Conservation (phyloP, 2,113 vertebrate species). For the Rhinichthys klamathensis region DNA sequence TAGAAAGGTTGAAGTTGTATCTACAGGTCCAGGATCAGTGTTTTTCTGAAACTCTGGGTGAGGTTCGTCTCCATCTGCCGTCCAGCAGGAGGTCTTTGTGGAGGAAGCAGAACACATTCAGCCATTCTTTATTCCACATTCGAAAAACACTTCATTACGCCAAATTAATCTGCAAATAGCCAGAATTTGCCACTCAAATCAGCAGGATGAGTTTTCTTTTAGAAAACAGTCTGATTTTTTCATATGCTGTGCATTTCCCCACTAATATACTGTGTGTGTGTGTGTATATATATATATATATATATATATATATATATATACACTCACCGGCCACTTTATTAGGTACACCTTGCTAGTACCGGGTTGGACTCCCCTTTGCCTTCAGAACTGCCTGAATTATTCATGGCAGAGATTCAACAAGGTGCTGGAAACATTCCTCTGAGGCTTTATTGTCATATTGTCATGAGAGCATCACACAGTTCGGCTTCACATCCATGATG, state of each 20-base stretch:
- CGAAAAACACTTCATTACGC: not conserved
- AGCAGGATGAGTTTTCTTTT: not conserved
- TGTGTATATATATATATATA: no score
- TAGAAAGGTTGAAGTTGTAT: not conserved
- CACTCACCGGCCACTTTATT: no score
- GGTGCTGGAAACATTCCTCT: no score
- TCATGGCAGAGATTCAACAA: no score
- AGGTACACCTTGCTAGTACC: no score
- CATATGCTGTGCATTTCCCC: not conserved
- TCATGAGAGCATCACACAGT: no score
- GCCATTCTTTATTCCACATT: conserved; percentile 10
- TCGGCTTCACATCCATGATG: no score
- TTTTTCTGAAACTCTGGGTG: not conserved
- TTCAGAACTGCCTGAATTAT: no score
- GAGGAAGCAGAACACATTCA: conserved; percentile 3
- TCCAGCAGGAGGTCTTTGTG: conserved; percentile 24
- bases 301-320: no score
- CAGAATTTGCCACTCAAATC: conserved; percentile 6
- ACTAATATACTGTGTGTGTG: no score
- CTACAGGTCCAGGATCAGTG: conserved; percentile 12
- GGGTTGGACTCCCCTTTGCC: no score
- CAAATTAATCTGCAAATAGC: conserved; percentile 25
- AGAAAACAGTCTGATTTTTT: not conserved
- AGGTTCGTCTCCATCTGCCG: conserved; percentile 9
- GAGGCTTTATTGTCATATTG: no score